phyloP scores from a whole-genome alignment of 2,888 invertebrate species.

The Sphaerophoria taeniata region DNA sequence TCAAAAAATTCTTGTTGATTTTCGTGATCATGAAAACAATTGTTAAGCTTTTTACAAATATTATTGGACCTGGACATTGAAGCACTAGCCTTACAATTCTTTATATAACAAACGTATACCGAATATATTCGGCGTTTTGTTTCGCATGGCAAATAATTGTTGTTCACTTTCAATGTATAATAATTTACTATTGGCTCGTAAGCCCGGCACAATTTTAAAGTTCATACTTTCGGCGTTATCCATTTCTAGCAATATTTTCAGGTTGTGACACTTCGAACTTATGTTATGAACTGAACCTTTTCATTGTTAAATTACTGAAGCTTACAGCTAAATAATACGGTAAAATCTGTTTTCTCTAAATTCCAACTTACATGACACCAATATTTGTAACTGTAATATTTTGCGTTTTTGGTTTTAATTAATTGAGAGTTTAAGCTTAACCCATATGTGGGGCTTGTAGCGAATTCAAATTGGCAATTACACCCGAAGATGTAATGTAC shows the following conservation, averaged over 20 bases:
- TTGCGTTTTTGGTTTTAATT: not conserved
- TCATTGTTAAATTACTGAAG: conserved; percentile 10
- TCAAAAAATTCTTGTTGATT: conserved; percentile 8
- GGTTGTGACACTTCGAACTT: conserved; percentile 14
- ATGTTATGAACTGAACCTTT: conserved; percentile 8
- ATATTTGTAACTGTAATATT: conserved; percentile 8
- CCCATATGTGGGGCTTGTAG: too few relatives aligned
- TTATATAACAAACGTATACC: not conserved
- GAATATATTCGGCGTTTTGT: too few relatives aligned
- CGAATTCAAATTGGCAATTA: too few relatives aligned
- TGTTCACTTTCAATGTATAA: conserved; percentile 1
- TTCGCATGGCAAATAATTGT: too few relatives aligned
- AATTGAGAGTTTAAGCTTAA: conserved; percentile 1
- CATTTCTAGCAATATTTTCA: conserved; percentile 5
- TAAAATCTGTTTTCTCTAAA: conserved; percentile 13
- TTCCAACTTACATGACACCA: conserved; percentile 10
- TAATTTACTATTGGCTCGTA: not conserved
- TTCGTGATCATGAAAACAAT: conserved; percentile 4
- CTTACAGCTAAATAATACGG: conserved; percentile 13
- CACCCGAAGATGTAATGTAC: conserved; percentile 7
- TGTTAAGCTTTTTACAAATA: conserved; percentile 2
- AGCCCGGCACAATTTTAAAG: conserved; percentile 4
- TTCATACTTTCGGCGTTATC: conserved; percentile 12
- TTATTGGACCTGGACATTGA: conserved; percentile 1
- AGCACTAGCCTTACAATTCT: conserved; percentile 1